Conservation (phyloP, 2,797 vertebrate genomes). For the Benthosema pterotum region DNA sequence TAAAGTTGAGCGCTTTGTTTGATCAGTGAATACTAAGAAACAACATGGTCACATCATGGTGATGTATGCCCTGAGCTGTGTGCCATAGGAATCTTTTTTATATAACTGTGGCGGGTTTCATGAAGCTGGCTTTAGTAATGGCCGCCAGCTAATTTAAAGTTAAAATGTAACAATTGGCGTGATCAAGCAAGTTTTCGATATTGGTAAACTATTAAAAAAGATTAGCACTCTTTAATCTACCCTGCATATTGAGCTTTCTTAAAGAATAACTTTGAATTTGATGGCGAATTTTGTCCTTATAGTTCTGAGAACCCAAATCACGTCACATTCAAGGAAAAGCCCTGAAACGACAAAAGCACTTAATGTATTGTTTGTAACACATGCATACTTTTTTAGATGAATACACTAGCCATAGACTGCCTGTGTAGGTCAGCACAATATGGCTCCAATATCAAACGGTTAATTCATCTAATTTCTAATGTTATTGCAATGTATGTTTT, state of each 20-base stretch:
- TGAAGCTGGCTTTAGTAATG: slow-evolving; percentile 51
- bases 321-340: slow-evolving; percentile 60
- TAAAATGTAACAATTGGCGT: slow-evolving; percentile 12
- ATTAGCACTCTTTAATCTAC: slow-evolving; percentile 25
- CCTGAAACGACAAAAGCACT: slow-evolving; percentile 75
- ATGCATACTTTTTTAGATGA: slow-evolving; percentile 61
- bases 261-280: slow-evolving; percentile 52
- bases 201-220: slow-evolving; percentile 42
- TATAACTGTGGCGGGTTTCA: slow-evolving; percentile 39
- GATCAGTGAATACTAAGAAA: slow-evolving; percentile 55
- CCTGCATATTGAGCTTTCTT: slow-evolving; percentile 33
- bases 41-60: slow-evolving; percentile 51
- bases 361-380: slow-evolving; percentile 68
- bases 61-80: slow-evolving; percentile 56
- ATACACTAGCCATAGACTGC: slow-evolving; percentile 68
- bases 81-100: slow-evolving; percentile 58
- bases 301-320: slow-evolving; percentile 59
- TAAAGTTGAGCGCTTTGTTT: slow-evolving; percentile 60
- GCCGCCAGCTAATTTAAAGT: slow-evolving; percentile 42
- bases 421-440: slow-evolving; percentile 63
- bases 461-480: slow-evolving; percentile 72
- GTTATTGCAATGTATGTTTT: slow-evolving; percentile 73
- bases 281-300: slow-evolving; percentile 55
- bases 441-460: slow-evolving; percentile 64
- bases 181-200: slow-evolving; percentile 19